Evolutionary conservation across 2,797 vertebrate genomes (phyloP).

Genomic region (Cirrhinus molitorella): DNA sequence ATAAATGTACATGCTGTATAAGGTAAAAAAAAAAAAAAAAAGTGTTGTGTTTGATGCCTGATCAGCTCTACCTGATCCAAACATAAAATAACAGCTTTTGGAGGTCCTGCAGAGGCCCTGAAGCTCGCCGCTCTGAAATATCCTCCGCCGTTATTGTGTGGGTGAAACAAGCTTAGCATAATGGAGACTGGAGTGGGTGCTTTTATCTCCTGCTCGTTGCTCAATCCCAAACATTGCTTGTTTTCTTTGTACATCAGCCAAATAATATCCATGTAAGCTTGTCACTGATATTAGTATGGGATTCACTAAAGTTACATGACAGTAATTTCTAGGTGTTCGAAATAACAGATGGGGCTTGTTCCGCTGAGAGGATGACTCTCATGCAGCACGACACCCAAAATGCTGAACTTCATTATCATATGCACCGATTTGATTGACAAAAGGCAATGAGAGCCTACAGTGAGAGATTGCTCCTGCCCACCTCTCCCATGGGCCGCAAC

Average conservation of each 20-base stretch:
- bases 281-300: slow-evolving; percentile 45
- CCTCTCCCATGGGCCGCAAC: slow-evolving; percentile 64
- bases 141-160: slow-evolving; percentile 27
- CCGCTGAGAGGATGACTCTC: slow-evolving; percentile 34
- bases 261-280: slow-evolving; percentile 35
- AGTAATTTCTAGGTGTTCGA: slow-evolving; percentile 60
- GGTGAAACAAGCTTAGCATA: slow-evolving; percentile 48
- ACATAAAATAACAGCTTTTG: background rate
- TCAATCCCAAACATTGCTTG: slow-evolving; percentile 37
- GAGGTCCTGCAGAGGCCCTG: slow-evolving; percentile 24
- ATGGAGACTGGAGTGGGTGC: slow-evolving; percentile 41
- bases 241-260: slow-evolving; percentile 33
- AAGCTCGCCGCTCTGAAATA: slow-evolving; percentile 29
- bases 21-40: too few species aligned
- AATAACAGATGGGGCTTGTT: slow-evolving; percentile 56
- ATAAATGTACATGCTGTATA: background rate
- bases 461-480: slow-evolving; percentile 61
- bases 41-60: background rate
- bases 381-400: slow-evolving; percentile 16
- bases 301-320: slow-evolving; percentile 31
- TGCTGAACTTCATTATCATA: slow-evolving; percentile 55
- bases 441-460: slow-evolving; percentile 66
- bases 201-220: slow-evolving; percentile 35
- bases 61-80: slow-evolving; percentile 20
- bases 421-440: slow-evolving; percentile 56